phyloP scores from a whole-genome alignment of 2,113 vertebrate genomes.

The Notarius lentiginosus region DNA sequence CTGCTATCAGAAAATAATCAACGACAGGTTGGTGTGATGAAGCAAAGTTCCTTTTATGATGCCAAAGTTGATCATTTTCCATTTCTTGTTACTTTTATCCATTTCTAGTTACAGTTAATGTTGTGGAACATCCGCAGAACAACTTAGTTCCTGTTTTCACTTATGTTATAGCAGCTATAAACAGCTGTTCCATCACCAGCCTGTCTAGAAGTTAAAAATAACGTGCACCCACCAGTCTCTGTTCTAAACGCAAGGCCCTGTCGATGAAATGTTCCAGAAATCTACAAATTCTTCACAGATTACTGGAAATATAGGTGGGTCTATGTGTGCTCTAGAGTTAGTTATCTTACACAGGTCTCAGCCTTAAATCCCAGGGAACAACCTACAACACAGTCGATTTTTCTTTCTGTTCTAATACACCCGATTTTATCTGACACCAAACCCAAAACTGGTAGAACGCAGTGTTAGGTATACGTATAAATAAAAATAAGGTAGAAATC shows the following conservation, averaged over 20 bases:
- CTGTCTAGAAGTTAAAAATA: background rate
- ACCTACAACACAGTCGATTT: background rate
- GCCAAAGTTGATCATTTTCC: background rate
- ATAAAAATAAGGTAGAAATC: too few species aligned
- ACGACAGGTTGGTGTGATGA: background rate
- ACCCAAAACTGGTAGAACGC: background rate
- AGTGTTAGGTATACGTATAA: background rate
- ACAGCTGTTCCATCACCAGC: background rate
- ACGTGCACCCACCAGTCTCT: background rate
- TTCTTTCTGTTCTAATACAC: background rate
- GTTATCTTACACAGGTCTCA: background rate
- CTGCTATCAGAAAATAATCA: background rate
- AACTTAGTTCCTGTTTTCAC: background rate
- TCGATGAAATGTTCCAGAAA: conserved; percentile 6
- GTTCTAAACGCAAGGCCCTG: background rate
- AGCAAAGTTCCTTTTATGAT: background rate
- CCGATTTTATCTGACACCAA: background rate
- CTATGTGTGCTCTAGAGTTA: background rate
- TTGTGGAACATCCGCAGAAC: background rate
- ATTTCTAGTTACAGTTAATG: background rate
- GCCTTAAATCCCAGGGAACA: background rate
- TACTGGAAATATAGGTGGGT: background rate
- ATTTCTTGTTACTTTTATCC: background rate
- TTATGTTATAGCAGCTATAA: background rate
- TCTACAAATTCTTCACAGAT: conserved; percentile 8